Conservation (phyloP, 2,113 vertebrate species). For the Nycticebus coucang region DNA sequence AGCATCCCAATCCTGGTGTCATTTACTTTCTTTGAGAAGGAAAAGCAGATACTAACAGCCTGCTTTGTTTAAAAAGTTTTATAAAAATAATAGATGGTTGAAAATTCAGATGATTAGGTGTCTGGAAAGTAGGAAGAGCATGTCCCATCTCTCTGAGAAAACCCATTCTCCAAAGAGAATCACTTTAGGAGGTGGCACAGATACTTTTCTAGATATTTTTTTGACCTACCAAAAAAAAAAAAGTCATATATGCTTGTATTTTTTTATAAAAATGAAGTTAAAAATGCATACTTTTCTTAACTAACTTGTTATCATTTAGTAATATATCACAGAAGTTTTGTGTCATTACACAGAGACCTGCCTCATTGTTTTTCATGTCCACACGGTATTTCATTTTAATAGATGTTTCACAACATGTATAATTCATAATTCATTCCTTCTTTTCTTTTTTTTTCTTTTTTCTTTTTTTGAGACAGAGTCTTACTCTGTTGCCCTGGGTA, state of each 20-base stretch:
- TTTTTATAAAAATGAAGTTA: not conserved
- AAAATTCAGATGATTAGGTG: not conserved
- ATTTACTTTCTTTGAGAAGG: not conserved
- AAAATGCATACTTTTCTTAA: not conserved
- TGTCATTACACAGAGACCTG: not conserved
- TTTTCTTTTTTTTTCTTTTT: too few species aligned
- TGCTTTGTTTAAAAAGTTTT: constrained; percentile 14
- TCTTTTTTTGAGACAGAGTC: too few species aligned
- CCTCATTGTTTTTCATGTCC: not conserved
- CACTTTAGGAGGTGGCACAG: not conserved
- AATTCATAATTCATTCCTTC: not conserved
- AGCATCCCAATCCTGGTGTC: not conserved
- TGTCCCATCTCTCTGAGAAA: not conserved
- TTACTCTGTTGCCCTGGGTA: too few species aligned
- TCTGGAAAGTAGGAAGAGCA: not conserved
- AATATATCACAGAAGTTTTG: not conserved
- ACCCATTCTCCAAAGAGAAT: not conserved
- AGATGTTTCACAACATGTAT: not conserved
- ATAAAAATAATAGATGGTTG: not conserved
- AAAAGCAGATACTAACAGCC: not conserved
- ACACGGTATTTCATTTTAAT: not conserved
- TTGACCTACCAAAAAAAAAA: not conserved
- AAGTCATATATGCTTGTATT: not conserved
- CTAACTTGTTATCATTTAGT: not conserved
- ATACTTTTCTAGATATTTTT: not conserved